A percentile compares a stretch with the other conserved stretches of the same genome.
Conservation (phyloP, 2,797 vertebrate species). For the Benthosema pterotum region DNA sequence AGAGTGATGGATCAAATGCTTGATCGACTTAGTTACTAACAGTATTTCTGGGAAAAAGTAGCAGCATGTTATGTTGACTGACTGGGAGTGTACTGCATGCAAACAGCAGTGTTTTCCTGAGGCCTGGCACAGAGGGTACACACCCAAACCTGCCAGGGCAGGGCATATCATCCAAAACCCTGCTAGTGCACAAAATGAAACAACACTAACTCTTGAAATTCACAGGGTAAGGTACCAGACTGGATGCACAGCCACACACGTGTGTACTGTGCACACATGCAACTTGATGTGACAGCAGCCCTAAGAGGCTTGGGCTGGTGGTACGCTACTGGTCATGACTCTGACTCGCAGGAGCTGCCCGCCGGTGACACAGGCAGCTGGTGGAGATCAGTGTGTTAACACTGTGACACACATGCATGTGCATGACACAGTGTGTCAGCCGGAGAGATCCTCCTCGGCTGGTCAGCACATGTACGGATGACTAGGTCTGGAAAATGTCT, state of each 20-base stretch:
- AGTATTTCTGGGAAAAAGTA: constrained; percentile 51
- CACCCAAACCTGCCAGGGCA: constrained; percentile 69
- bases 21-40: constrained; percentile 23
- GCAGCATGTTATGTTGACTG: constrained; percentile 54
- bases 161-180: constrained; percentile 67
- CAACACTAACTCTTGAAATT: constrained; percentile 4
- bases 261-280: too few relatives aligned
- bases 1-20: constrained; percentile 2
- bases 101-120: constrained; percentile 63
- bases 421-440: constrained; percentile 26
- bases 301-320: constrained; percentile 73
- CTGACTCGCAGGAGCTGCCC: constrained; percentile 34
- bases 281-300: too few relatives aligned
- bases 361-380: constrained; percentile 52
- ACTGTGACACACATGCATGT: constrained; percentile 15
- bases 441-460: constrained; percentile 59
- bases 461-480: constrained; percentile 46
- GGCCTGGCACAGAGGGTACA: constrained; percentile 55
- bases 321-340: constrained; percentile 26
- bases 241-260: too few relatives aligned
- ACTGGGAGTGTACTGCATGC: constrained; percentile 66
- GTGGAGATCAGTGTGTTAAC: constrained; percentile 46
- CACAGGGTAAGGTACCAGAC: too few relatives aligned
- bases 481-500: constrained; percentile 41
- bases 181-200: constrained; percentile 11